Percentiles rank a stretch among this genome's conserved stretches.
Conservation (phyloP, 2,113 vertebrate species). For the Engraulis encrasicolus region DNA sequence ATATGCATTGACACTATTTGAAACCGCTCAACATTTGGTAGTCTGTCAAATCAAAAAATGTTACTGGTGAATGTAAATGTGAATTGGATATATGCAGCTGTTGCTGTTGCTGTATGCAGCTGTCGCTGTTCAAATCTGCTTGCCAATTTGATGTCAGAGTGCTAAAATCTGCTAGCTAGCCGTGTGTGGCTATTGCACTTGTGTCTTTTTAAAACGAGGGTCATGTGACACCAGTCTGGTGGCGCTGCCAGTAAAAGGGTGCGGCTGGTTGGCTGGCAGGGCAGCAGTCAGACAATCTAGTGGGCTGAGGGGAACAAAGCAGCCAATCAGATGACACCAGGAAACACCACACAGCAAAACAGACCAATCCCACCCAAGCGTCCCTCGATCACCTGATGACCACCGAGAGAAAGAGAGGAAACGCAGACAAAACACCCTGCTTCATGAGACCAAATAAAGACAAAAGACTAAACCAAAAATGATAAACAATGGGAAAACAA, state of each 20-base stretch:
- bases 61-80: too few species aligned
- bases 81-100: too few species aligned
- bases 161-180: too few species aligned
- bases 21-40: too few species aligned
- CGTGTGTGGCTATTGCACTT: too few species aligned
- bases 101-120: too few species aligned
- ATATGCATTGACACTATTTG: too few species aligned
- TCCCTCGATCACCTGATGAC: conserved; percentile 53
- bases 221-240: neutral
- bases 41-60: too few species aligned
- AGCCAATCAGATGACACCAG: conserved; percentile 64
- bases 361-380: conserved; percentile 54
- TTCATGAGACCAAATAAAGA: conserved; percentile 55
- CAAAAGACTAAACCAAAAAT: conserved; percentile 45
- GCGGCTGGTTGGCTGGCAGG: conserved; percentile 2
- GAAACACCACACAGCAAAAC: conserved; percentile 68
- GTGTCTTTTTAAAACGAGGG: neutral
- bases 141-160: too few species aligned
- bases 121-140: too few species aligned
- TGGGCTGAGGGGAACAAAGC: conserved; percentile 65
- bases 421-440: conserved; percentile 51
- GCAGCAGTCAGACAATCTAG: conserved; percentile 21
- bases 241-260: neutral
- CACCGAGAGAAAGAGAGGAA: conserved; percentile 45
- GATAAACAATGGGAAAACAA: conserved; percentile 19